phyloP scores from a whole-genome alignment of 2,888 invertebrate genomes.

The Ochropleura plecta region DNA sequence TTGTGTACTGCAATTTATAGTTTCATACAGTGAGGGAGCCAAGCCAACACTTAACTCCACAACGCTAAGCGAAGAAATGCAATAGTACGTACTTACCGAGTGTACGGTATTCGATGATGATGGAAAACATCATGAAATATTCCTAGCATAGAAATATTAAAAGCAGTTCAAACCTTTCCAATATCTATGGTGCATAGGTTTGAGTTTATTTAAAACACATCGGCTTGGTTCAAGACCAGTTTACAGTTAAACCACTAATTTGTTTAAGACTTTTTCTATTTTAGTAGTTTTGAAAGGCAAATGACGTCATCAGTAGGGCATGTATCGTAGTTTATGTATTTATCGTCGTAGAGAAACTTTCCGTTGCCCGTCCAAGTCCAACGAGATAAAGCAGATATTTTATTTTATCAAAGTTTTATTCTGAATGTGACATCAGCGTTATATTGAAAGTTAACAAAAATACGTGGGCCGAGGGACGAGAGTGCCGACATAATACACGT shows the following conservation, averaged over 20 bases:
- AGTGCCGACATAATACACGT: background rate
- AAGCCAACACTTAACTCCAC: background rate
- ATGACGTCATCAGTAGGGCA: background rate
- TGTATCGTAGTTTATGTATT: background rate
- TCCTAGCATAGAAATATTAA: background rate
- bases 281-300: background rate
- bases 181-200: too few relatives aligned
- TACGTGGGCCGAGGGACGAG: background rate
- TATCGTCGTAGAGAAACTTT: too few relatives aligned
- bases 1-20: too few relatives aligned
- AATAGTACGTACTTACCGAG: background rate
- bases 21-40: background rate
- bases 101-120: background rate
- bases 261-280: background rate
- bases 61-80: background rate
- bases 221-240: too few relatives aligned
- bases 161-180: too few relatives aligned
- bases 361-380: too few relatives aligned
- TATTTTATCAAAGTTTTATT: background rate
- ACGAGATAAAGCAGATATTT: background rate
- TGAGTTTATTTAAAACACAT: too few relatives aligned
- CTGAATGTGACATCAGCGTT: background rate
- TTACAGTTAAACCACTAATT: too few relatives aligned
- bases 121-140: background rate
- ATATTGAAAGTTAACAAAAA: background rate